A percentile compares a stretch with the other conserved stretches of the same genome.
These are phyloP conservation scores for Limosa lapponica DNA, from an alignment of 2,797 vertebrate genomes.

Conservation along the genomic window DNA sequence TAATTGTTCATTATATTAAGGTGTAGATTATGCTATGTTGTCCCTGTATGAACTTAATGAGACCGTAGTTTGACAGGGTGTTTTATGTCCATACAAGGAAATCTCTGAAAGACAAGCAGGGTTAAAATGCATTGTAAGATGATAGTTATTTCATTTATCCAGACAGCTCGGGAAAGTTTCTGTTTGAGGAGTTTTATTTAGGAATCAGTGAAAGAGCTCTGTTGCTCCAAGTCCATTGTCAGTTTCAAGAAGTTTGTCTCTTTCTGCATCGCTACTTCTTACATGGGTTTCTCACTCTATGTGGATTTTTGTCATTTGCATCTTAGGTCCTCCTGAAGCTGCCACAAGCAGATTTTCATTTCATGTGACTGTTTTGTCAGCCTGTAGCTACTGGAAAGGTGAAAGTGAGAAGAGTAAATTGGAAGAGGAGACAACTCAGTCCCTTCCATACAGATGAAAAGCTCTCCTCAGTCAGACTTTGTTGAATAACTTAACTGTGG, in stretches of 20 bases:
- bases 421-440: not conserved
- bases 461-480: not conserved
- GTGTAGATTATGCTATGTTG: not conserved
- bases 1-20: not conserved
- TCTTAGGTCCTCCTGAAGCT: not conserved
- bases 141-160: not conserved
- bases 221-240: not conserved
- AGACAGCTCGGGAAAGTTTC: not conserved
- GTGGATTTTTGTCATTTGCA: not conserved
- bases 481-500: not conserved
- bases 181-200: not conserved
- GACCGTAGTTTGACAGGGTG: not conserved
- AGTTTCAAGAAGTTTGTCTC: not conserved
- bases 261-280: not conserved
- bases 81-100: not conserved
- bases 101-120: not conserved
- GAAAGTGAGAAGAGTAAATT: not conserved
- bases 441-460: not conserved
- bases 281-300: not conserved
- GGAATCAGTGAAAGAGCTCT: not conserved
- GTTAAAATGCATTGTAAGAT: not conserved
- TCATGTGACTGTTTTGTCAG: not conserved
- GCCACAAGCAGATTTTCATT: conserved; percentile 1
- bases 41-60: not conserved
- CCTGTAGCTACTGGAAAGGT: not conserved